Conservation (phyloP, 1,140 invertebrate species). For the Galendromus occidentalis region DNA sequence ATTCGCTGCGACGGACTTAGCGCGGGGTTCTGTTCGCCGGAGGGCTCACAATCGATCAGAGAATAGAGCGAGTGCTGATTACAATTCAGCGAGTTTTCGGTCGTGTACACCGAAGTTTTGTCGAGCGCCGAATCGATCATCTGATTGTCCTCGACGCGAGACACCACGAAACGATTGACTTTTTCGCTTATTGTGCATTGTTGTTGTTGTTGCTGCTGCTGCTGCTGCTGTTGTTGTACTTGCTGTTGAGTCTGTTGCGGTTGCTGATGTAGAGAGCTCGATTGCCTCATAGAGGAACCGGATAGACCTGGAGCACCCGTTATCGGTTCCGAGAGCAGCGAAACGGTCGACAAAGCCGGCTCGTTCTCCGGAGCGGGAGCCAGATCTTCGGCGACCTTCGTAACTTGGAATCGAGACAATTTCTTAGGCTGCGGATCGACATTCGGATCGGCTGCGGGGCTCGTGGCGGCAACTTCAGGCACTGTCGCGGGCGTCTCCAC, state of each 20-base stretch:
- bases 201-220: slow-evolving; percentile 16
- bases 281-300: neutral
- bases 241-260: slow-evolving; percentile 13
- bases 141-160: slow-evolving; percentile 9
- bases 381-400: slow-evolving; percentile 15
- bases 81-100: slow-evolving; percentile 29
- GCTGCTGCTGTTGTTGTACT: slow-evolving; percentile 13
- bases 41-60: slow-evolving; percentile 10
- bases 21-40: slow-evolving; percentile 11
- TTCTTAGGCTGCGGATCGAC: slow-evolving; percentile 12
- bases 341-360: slow-evolving; percentile 5
- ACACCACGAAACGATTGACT: slow-evolving; percentile 18
- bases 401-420: slow-evolving; percentile 16
- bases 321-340: neutral
- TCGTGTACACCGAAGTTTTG: slow-evolving; percentile 16
- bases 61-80: neutral
- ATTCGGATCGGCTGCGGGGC: slow-evolving; percentile 14
- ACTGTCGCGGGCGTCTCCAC: slow-evolving; percentile 6
- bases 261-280: neutral
- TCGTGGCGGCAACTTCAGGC: slow-evolving; percentile 12
- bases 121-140: slow-evolving; percentile 6
- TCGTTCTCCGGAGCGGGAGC: neutral
- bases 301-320: neutral
- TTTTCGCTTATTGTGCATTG: slow-evolving; percentile 17
- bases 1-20: neutral